Evolutionary conservation across 2,888 invertebrate species (phyloP).

Genomic region (Bimastos eiseni): DNA sequence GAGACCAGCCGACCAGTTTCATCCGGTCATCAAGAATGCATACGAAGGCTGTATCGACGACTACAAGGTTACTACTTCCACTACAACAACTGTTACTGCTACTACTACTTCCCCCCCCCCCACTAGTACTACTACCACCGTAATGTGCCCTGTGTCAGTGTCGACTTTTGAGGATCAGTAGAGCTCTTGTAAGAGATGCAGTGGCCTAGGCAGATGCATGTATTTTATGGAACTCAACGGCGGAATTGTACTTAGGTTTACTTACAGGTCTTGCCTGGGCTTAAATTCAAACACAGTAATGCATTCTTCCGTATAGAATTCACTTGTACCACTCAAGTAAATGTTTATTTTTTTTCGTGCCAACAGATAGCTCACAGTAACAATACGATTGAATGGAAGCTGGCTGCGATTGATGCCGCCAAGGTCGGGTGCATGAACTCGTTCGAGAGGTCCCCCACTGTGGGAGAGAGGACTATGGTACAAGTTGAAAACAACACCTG

Average conservation of each 20-base stretch:
- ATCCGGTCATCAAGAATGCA: constrained; percentile 19
- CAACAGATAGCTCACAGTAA: background rate
- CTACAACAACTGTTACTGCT: too few relatives aligned
- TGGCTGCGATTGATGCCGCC: constrained; percentile 32
- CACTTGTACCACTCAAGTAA: background rate
- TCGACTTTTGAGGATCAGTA: too few relatives aligned
- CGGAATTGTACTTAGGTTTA: too few relatives aligned
- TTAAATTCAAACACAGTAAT: background rate
- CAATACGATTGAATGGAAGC: constrained; percentile 20
- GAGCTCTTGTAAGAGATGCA: too few relatives aligned
- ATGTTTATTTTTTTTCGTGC: background rate
- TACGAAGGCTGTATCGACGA: constrained; percentile 34
- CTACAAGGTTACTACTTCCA: constrained; percentile 31
- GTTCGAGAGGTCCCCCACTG: constrained; percentile 1
- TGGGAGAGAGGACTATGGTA: background rate
- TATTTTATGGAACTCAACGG: too few relatives aligned
- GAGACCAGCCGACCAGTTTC: background rate
- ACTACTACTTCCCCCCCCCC: too few relatives aligned
- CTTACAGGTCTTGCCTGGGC: too few relatives aligned
- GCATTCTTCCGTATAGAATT: too few relatives aligned
- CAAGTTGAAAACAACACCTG: constrained; percentile 31
- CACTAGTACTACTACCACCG: too few relatives aligned
- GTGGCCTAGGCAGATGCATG: too few relatives aligned
- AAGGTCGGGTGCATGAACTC: constrained; percentile 31
- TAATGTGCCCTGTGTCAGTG: too few relatives aligned